Evolutionary conservation across 53 echinoderm and acorn worm species (phyloP), one percentile per base, ranked within the genome.

Genomic region (Paracentrotus lividus): DNA sequence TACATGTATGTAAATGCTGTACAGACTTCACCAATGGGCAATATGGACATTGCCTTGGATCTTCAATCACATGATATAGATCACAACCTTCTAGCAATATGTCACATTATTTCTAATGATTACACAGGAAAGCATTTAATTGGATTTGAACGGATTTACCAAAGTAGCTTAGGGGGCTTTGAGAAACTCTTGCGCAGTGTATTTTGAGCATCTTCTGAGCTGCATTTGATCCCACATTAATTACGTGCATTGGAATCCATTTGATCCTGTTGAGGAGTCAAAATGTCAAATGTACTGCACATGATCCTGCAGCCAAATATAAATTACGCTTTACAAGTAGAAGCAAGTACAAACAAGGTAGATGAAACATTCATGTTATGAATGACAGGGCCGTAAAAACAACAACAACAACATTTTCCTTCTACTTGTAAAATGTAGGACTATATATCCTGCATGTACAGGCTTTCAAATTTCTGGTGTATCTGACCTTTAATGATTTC

Each of bases 51-150:
- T 42, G 49, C 27, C 47, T 14, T 85, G 26, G 12, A 51, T 40
- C 24, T 85, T 85, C 13, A 49, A 51, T 31, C 26, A 49, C 85
- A 49, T 81, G 44, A 26, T 29, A 29, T 49, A 23, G 47, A 49
- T 47, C 26, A 85, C 27, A 49, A 51, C 40, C 72, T 40, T 85
- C 49, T 12, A 51, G 51, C 23, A 51, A 31, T n/a, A 49, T 85
- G 85, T 85, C 51, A 47, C 85, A 85, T 85, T 85, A 85, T 51
- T 85, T 49, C 51, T 34, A 49, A 31, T 85, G 51, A 85, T 85
- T 85, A 51, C 26, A 85, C 85, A 85, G 85, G 85, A 85, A 85
- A 85, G 85, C 85, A 51, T 85, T 51, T 85, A 85, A 85, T 85
- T 85, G 85, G 85, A 51, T 85, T 85, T 21, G 24, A 51, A 49